Evolutionary conservation across 2,797 vertebrate species (phyloP).

Genomic region (Simalia tracyae): DNA sequence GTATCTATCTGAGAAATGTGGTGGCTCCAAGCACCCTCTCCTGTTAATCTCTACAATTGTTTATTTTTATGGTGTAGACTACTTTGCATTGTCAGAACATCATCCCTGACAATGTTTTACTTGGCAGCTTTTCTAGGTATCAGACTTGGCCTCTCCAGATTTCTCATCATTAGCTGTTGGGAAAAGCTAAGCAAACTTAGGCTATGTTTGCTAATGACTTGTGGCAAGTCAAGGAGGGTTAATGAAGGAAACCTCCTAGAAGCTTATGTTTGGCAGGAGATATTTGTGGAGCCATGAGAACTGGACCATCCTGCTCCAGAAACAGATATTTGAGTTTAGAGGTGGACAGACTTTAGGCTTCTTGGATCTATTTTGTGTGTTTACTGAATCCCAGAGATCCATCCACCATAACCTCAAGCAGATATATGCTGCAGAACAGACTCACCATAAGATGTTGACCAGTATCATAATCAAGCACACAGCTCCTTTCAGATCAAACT

Average conservation of each 20-base stretch:
- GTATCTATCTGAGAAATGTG: constrained; percentile 11
- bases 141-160: constrained; percentile 51
- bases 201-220: constrained; percentile 49
- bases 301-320: neutral
- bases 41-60: constrained; percentile 57
- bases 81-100: constrained; percentile 65
- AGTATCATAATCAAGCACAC: neutral
- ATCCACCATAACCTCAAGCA: neutral
- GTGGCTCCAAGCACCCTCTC: constrained; percentile 49
- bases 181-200: constrained; percentile 16
- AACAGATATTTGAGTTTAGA: constrained; percentile 1
- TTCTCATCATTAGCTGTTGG: constrained; percentile 55
- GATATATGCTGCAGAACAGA: neutral
- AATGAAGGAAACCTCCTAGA: constrained; percentile 52
- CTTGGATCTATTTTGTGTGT: neutral
- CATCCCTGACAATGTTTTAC: constrained; percentile 56
- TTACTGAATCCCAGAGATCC: neutral
- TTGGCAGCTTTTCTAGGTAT: constrained; percentile 62
- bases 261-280: constrained; percentile 14
- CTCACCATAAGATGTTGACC: neutral
- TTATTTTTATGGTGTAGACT: constrained; percentile 64
- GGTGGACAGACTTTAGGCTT: neutral
- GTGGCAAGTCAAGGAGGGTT: constrained; percentile 33
- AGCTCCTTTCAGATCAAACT: neutral
- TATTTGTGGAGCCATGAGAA: neutral